A percentile compares a stretch with the other conserved stretches of the same genome.
Evolutionary conservation across 64 coral and sea anemone genomes (phyloP).

Genomic region (Stylophora pistillata): DNA sequence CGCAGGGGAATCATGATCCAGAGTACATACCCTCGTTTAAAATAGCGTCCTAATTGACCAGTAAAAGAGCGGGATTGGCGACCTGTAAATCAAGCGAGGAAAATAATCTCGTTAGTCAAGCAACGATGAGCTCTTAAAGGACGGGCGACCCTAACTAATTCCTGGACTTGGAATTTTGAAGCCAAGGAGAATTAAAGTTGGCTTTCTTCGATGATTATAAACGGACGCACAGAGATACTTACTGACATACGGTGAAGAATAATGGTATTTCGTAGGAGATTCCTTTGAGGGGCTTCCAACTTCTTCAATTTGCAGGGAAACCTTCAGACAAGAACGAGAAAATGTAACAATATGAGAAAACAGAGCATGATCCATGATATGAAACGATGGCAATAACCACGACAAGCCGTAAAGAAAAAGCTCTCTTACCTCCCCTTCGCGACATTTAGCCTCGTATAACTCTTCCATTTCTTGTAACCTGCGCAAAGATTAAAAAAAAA

Average conservation of each 20-base stretch:
- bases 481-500: not conserved
- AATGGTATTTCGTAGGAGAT: conserved; percentile 15
- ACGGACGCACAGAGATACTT: not conserved
- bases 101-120: not conserved
- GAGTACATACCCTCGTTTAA: conserved; percentile 28
- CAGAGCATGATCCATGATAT: not conserved
- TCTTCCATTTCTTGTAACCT: conserved; percentile 41
- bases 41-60: conserved; percentile 5
- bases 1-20: not conserved
- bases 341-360: not conserved
- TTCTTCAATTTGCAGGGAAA: conserved; percentile 37
- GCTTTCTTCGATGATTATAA: not conserved
- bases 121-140: too few relatives aligned
- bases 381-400: not conserved
- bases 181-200: too few relatives aligned
- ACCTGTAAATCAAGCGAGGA: not conserved
- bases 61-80: conserved; percentile 1
- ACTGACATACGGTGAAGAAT: conserved; percentile 27
- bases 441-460: conserved; percentile 26
- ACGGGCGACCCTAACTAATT: too few relatives aligned
- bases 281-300: conserved; percentile 45
- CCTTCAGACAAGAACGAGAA: not conserved
- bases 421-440: conserved; percentile 13
- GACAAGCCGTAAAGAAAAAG: not conserved
- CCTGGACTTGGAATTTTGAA: too few relatives aligned